A percentile compares a stretch with the other conserved stretches of the same genome.
Conservation (phyloP, 35 echinoderm and acorn worm species). For the Anneissia japonica region DNA sequence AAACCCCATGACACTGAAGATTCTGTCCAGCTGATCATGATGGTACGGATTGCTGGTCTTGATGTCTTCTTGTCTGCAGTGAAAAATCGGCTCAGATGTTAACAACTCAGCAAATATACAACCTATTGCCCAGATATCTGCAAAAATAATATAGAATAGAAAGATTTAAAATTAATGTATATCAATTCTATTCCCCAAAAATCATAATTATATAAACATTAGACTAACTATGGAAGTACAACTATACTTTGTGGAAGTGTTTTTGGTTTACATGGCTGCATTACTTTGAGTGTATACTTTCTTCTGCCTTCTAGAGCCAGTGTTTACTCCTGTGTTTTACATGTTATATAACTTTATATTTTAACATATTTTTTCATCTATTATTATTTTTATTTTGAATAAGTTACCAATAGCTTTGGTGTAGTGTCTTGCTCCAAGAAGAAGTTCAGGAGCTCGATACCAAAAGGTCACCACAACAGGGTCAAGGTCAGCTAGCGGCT, state of each 20-base stretch:
- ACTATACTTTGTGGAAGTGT: too few species aligned
- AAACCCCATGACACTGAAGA: slow-evolving; percentile 99
- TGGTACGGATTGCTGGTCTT: slow-evolving; percentile 97
- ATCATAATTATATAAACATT: neutral
- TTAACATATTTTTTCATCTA: too few species aligned
- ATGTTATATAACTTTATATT: too few species aligned
- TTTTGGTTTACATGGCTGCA: too few species aligned
- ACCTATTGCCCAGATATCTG: slow-evolving; percentile 98
- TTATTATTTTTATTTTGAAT: too few species aligned
- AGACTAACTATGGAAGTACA: neutral
- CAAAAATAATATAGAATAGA: neutral
- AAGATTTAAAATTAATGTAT: neutral
- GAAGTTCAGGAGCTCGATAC: slow-evolving; percentile 83
- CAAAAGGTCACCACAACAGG: slow-evolving; percentile 95
- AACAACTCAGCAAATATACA: slow-evolving; percentile 93
- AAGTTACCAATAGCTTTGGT: slow-evolving; percentile 91
- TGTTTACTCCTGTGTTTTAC: too few species aligned
- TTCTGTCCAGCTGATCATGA: slow-evolving; percentile 94
- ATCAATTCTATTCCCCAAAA: too few species aligned
- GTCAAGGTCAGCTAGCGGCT: slow-evolving; percentile 78
- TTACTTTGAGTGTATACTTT: too few species aligned
- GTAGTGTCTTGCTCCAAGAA: slow-evolving; percentile 82
- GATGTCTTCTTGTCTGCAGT: slow-evolving; percentile 95
- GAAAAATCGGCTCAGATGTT: slow-evolving; percentile 93
- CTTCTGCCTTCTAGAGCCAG: too few species aligned